Percentiles rank a stretch among this genome's conserved stretches.
Conservation (phyloP, 37 sponge, comb jelly and placozoan species). For the Cladorhizidae sp. region DNA sequence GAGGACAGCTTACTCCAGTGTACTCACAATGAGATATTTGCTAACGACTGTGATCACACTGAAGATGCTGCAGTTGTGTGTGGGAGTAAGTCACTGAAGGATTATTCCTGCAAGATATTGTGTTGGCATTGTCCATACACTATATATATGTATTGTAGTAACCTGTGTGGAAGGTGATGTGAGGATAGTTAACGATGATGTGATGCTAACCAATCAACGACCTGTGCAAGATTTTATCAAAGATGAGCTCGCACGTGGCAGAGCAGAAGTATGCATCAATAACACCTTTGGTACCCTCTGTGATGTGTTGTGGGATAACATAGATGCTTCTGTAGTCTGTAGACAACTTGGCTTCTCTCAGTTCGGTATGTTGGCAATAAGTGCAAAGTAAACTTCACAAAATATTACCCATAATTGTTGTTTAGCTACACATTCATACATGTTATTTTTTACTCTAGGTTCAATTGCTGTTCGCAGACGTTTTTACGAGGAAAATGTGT, state of each 20-base stretch:
- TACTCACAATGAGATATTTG: not conserved
- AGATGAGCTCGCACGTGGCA: slow-evolving; percentile 35
- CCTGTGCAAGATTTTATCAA: slow-evolving; percentile 18
- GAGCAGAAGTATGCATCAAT: slow-evolving; percentile 37
- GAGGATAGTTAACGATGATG: slow-evolving; percentile 8
- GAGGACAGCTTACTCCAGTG: slow-evolving; percentile 29
- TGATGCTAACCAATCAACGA: no score
- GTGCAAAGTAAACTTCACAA: no score
- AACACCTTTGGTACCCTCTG: slow-evolving; percentile 28
- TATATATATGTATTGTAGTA: not conserved
- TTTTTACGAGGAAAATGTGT: not conserved
- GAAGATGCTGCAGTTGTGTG: slow-evolving; percentile 43
- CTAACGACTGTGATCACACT: slow-evolving; percentile 39
- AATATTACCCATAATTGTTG: no score
- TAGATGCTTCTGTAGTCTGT: slow-evolving; percentile 53
- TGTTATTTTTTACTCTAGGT: no score
- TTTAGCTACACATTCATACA: no score
- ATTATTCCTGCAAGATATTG: not conserved
- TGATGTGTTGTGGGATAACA: slow-evolving; percentile 18
- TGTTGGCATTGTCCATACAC: not conserved
- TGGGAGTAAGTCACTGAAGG: slow-evolving; percentile 16
- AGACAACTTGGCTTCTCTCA: slow-evolving; percentile 48
- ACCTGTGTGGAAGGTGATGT: slow-evolving; percentile 31
- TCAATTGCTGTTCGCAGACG: slow-evolving; percentile 14
- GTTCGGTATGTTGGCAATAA: slow-evolving; percentile 35